Evolutionary conservation across 2,888 invertebrate genomes (phyloP).

Genomic region (Tetanocera ferruginea): DNA sequence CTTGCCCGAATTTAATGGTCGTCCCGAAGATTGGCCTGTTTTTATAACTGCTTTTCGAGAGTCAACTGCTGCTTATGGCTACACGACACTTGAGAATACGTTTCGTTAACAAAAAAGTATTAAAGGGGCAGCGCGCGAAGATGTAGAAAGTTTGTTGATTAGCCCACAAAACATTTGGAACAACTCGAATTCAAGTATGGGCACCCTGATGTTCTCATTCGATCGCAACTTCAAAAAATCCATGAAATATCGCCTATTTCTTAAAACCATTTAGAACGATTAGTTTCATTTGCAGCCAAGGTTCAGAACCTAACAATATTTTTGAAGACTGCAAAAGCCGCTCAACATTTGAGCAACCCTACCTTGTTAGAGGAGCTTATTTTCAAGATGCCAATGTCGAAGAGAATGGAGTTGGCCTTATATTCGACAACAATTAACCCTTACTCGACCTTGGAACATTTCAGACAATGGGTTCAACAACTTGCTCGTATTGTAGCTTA

Average conservation of each 20-base stretch:
- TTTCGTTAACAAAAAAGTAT: too few relatives aligned
- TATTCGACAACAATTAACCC: background rate
- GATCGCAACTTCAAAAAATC: background rate
- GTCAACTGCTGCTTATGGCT: conserved; percentile 4
- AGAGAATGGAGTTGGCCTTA: background rate
- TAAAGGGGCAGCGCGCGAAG: background rate
- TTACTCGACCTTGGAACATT: background rate
- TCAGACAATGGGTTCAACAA: background rate
- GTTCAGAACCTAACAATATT: too few relatives aligned
- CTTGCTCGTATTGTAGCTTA: background rate
- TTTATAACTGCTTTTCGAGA: background rate
- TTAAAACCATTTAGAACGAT: conserved; percentile 26
- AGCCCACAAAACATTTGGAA: background rate
- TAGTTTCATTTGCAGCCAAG: background rate
- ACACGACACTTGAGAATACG: background rate
- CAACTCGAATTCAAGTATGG: background rate
- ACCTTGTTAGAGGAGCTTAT: background rate
- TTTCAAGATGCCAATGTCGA: background rate
- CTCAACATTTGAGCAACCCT: conserved; percentile 10
- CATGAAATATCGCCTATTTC: background rate
- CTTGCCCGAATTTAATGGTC: conserved; percentile 11
- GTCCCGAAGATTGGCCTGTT: conserved; percentile 6
- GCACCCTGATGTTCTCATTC: background rate
- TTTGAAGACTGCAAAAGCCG: background rate
- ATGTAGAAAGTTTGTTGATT: background rate